These are phyloP conservation scores for Yponomeuta malinellus DNA, from an alignment of 2,888 invertebrate species.

Conservation along the genomic window DNA sequence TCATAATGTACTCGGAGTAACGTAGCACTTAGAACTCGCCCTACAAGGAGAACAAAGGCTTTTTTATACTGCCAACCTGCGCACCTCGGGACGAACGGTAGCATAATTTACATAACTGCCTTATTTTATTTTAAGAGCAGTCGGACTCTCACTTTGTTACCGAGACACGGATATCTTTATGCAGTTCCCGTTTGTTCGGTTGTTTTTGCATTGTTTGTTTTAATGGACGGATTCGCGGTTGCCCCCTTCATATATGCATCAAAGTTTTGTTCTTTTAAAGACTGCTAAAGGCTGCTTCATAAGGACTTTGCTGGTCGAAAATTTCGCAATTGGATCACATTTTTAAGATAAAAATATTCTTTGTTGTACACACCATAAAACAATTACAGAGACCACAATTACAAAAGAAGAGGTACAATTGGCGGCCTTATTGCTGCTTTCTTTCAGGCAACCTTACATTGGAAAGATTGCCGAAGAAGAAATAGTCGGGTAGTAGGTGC, in stretches of 20 bases:
- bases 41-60: constrained; percentile 43
- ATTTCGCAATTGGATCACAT: too few species aligned
- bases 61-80: constrained; percentile 46
- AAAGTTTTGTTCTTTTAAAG: constrained; percentile 13
- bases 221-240: constrained; percentile 15
- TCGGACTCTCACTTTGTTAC: constrained; percentile 42
- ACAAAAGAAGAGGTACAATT: too few species aligned
- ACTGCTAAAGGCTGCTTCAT: constrained; percentile 3
- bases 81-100: constrained; percentile 41
- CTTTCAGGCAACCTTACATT: too few species aligned
- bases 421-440: too few species aligned
- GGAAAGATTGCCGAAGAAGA: too few species aligned
- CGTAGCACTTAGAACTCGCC: constrained; percentile 17
- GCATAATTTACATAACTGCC: constrained; percentile 62
- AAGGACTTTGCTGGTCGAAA: neutral
- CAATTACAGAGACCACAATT: too few species aligned
- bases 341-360: too few species aligned
- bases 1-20: constrained; percentile 13
- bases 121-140: constrained; percentile 56
- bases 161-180: constrained; percentile 49
- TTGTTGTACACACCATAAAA: too few species aligned
- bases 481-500: too few species aligned
- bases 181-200: constrained; percentile 33
- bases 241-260: constrained; percentile 13
- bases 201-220: constrained; percentile 23